Conservation (phyloP, 2,113 vertebrate species). For the Pachypanchax playfairii region DNA sequence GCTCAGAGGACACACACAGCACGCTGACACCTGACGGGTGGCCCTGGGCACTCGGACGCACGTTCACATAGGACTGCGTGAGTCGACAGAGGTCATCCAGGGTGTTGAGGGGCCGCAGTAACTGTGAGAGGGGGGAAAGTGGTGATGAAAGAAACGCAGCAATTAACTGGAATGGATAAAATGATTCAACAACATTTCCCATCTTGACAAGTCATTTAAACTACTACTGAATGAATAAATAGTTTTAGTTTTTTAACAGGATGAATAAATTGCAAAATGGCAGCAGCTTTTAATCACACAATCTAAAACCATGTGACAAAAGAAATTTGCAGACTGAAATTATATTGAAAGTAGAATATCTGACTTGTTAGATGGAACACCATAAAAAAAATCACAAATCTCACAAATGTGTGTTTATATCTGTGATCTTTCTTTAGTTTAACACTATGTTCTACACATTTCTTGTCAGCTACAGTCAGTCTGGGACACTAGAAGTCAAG, state of each 20-base stretch:
- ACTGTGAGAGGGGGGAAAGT: constrained; percentile 71
- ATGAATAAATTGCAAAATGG: background rate
- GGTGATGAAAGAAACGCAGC: background rate
- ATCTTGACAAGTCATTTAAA: constrained; percentile 31
- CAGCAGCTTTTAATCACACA: background rate
- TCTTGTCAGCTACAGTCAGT: constrained; percentile 62
- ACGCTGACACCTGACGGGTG: constrained; percentile 84
- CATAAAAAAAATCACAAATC: constrained; percentile 14
- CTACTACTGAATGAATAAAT: background rate
- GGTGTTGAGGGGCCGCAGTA: constrained; percentile 95
- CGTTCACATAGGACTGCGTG: constrained; percentile 88
- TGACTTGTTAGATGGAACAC: constrained; percentile 48
- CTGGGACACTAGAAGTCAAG: constrained; percentile 24
- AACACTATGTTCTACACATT: constrained; percentile 24
- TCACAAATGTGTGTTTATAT: constrained; percentile 11
- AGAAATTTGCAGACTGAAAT: background rate
- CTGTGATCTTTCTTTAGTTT: background rate
- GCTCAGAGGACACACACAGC: constrained; percentile 90
- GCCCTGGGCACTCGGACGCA: constrained; percentile 74
- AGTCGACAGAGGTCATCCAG: constrained; percentile 96
- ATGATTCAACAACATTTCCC: background rate
- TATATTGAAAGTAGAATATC: constrained; percentile 12
- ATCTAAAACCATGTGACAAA: background rate
- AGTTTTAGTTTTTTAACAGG: background rate
- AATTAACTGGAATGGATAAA: constrained; percentile 4